A percentile compares a stretch with the other conserved stretches of the same genome.
Conservation (phyloP, 2,888 invertebrate species). For the Pollenia griseotomentosa region DNA sequence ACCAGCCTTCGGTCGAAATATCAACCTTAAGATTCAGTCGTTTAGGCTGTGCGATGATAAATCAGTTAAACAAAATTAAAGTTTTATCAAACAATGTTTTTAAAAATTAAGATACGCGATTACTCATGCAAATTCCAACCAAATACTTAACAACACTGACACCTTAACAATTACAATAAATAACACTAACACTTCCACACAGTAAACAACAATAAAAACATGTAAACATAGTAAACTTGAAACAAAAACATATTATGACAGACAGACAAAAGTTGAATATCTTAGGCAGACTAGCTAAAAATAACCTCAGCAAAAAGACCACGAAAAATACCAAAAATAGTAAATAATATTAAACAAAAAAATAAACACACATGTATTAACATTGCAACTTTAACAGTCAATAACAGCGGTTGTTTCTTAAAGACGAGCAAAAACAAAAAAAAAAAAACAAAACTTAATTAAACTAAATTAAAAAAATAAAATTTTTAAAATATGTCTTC, state of each 20-base stretch:
- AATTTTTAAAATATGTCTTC: slow-evolving; percentile 46
- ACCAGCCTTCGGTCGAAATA: too few relatives aligned
- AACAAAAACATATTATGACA: slow-evolving; percentile 45
- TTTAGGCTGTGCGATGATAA: too few relatives aligned
- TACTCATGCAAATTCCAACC: too few relatives aligned
- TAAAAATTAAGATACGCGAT: too few relatives aligned
- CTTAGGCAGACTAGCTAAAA: slow-evolving; percentile 15
- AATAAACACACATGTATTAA: neutral
- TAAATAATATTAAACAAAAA: slow-evolving; percentile 26
- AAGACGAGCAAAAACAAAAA: neutral
- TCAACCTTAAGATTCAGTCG: too few relatives aligned
- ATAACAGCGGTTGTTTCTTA: slow-evolving; percentile 45
- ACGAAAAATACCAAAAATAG: neutral
- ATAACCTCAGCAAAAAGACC: neutral
- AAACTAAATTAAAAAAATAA: slow-evolving; percentile 10
- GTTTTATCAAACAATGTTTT: too few relatives aligned
- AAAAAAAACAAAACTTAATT: neutral
- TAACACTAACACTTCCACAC: neutral
- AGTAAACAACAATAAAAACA: neutral
- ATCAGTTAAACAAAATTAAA: too few relatives aligned
- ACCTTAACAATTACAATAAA: neutral
- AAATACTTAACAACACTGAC: neutral
- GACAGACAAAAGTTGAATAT: slow-evolving; percentile 26
- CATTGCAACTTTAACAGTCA: slow-evolving; percentile 57
- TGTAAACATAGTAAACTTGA: slow-evolving; percentile 43